These are phyloP conservation scores for Tolmerus cingulatus DNA, from an alignment of 2,888 invertebrate genomes.

Conservation along the genomic window DNA sequence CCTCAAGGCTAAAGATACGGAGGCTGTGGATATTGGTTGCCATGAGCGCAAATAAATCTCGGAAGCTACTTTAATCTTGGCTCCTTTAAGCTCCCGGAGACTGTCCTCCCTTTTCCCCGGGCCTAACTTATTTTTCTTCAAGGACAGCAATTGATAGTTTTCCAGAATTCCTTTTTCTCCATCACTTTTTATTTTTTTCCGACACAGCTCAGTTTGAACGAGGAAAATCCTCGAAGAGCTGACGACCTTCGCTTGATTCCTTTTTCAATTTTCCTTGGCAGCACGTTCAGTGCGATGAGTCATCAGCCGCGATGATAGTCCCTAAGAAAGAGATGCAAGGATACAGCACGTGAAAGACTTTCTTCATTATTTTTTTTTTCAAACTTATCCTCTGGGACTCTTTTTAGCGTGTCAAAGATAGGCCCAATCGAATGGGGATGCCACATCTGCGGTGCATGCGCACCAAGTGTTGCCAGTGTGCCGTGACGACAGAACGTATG, in stretches of 20 bases:
- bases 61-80: neutral
- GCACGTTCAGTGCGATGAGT: neutral
- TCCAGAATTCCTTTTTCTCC: neutral
- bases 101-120: neutral
- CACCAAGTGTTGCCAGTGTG: neutral
- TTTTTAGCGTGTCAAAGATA: neutral
- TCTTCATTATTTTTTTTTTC: neutral
- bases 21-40: neutral
- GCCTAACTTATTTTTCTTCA: neutral
- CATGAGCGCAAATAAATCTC: neutral
- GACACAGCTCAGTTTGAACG: neutral
- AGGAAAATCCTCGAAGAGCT: neutral
- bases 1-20: neutral
- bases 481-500: neutral
- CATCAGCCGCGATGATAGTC: neutral
- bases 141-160: neutral
- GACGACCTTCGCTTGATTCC: neutral
- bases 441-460: neutral
- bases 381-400: neutral
- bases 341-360: neutral
- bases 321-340: neutral
- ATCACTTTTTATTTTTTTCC: neutral
- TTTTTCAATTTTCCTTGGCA: neutral
- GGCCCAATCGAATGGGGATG: neutral
- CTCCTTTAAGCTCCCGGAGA: neutral